Percentiles rank a stretch among this genome's conserved stretches.
These are phyloP conservation scores for Botia kubotai DNA, from an alignment of 2,797 vertebrate species.

Conservation along the genomic window DNA sequence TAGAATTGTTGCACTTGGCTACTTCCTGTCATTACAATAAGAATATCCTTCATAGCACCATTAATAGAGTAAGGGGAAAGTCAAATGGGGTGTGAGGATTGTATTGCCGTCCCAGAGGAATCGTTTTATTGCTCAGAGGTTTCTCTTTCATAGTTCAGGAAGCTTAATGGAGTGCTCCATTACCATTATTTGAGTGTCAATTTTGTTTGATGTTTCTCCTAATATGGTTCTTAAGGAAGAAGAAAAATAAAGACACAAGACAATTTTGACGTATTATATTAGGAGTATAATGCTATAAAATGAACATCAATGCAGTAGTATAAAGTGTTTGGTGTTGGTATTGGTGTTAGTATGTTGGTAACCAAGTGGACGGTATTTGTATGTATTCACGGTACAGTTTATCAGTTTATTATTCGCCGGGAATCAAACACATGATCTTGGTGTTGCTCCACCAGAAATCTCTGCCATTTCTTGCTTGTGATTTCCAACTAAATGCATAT, in stretches of 20 bases:
- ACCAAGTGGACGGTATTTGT: background rate
- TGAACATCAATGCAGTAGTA: background rate
- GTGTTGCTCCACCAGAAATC: no score
- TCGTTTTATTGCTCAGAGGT: constrained; percentile 4
- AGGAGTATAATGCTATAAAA: background rate
- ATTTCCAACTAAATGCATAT: no score
- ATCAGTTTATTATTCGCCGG: no score
- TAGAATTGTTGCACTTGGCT: constrained; percentile 48
- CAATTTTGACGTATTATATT: background rate
- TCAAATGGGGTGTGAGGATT: constrained; percentile 35
- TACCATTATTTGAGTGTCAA: constrained; percentile 9
- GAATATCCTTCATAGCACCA: constrained; percentile 20
- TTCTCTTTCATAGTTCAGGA: constrained; percentile 22
- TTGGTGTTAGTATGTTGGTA: no score
- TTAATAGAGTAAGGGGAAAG: constrained; percentile 35
- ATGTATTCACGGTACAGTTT: no score
- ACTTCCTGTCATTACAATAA: constrained; percentile 36
- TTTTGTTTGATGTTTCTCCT: background rate
- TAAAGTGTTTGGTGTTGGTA: background rate
- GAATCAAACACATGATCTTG: no score
- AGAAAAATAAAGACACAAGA: background rate
- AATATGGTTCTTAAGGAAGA: background rate
- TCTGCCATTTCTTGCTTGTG: no score
- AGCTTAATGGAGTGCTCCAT: constrained; percentile 27
- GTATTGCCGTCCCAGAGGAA: constrained; percentile 26